Conservation (phyloP, 2,888 invertebrate genomes). For the Epinotia demarniana region DNA sequence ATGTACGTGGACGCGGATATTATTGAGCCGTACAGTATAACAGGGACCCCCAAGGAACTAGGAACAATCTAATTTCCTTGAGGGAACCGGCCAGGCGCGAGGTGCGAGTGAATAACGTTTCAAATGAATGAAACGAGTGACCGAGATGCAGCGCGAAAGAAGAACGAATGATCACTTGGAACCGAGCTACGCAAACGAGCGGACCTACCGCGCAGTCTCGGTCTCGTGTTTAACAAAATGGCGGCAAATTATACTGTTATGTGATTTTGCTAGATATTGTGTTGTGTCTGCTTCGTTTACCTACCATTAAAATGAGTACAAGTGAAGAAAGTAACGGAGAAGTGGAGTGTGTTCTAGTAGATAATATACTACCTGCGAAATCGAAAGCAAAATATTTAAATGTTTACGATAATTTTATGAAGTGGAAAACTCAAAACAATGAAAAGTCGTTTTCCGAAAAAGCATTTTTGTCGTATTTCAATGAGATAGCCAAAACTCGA, state of each 20-base stretch:
- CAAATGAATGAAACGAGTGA: constrained; percentile 8
- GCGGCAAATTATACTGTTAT: constrained; percentile 3
- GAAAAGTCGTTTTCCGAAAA: constrained; percentile 43
- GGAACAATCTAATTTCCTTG: not conserved
- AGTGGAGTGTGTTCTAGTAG: constrained; percentile 17
- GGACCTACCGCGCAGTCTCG: not conserved
- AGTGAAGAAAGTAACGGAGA: constrained; percentile 17
- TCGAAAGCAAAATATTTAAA: constrained; percentile 17
- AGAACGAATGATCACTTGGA: constrained; percentile 16
- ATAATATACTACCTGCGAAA: constrained; percentile 8
- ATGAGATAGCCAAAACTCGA: constrained; percentile 40
- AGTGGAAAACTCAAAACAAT: constrained; percentile 41
- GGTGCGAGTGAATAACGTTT: constrained; percentile 11
- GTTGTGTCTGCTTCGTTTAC: not conserved
- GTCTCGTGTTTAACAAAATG: constrained; percentile 9
- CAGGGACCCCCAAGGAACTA: no score
- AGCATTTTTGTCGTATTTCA: constrained; percentile 47
- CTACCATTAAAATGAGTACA: constrained; percentile 8
- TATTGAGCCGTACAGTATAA: no score
- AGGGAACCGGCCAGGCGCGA: not conserved
- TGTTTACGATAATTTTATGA: constrained; percentile 38
- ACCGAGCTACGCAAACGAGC: constrained; percentile 1
- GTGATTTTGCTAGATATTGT: not conserved
- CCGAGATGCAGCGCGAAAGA: constrained; percentile 14
- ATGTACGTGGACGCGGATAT: no score